Conservation (phyloP, 2,888 invertebrate genomes). For the Hypsopygia costalis region DNA sequence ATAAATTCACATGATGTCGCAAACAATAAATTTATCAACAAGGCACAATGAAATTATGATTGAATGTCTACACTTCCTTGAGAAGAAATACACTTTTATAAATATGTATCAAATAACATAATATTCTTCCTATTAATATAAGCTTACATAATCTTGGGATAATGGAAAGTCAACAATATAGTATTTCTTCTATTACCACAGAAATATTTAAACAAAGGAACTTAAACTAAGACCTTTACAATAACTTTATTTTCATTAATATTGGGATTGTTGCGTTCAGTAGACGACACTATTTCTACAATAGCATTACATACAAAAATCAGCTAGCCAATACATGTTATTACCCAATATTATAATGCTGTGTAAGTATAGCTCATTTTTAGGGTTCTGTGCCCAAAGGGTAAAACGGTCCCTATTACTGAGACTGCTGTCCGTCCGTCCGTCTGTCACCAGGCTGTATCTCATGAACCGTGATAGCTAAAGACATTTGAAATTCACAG, state of each 20-base stretch:
- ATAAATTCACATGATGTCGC: constrained; percentile 20
- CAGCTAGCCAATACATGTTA: too few relatives aligned
- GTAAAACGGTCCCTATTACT: too few relatives aligned
- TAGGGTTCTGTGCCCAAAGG: too few relatives aligned
- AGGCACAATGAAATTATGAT: constrained; percentile 30
- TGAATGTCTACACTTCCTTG: constrained; percentile 56
- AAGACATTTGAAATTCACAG: too few relatives aligned
- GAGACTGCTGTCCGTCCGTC: too few relatives aligned
- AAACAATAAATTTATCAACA: constrained; percentile 26
- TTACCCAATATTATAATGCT: too few relatives aligned
- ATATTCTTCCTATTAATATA: constrained; percentile 36
- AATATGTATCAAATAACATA: constrained; percentile 35
- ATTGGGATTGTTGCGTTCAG: too few relatives aligned
- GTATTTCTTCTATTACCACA: constrained; percentile 38
- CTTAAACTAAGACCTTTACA: constrained; percentile 44
- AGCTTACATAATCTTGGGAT: constrained; percentile 35
- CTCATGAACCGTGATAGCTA: too few relatives aligned
- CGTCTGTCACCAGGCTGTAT: too few relatives aligned
- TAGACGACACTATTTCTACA: too few relatives aligned
- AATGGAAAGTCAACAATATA: constrained; percentile 42
- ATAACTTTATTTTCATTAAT: constrained; percentile 41
- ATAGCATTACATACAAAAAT: too few relatives aligned
- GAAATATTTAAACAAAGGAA: constrained; percentile 45
- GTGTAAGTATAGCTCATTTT: too few relatives aligned
- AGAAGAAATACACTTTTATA: constrained; percentile 40